A percentile compares a stretch with the other conserved stretches of the same genome.
Conservation (phyloP, 1,140 invertebrate genomes). For the Drosophila santomea region DNA sequence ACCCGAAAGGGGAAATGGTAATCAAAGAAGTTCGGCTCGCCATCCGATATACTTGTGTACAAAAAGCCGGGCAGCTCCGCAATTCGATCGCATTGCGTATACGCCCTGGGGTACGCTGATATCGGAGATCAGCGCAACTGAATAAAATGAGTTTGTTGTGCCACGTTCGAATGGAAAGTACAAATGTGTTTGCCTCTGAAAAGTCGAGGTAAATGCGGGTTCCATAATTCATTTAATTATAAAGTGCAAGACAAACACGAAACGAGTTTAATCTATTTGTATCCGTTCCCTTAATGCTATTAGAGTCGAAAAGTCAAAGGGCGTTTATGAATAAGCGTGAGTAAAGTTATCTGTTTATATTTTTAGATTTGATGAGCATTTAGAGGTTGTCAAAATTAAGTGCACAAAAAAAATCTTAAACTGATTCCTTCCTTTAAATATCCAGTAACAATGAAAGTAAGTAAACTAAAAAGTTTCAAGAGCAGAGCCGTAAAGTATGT, state of each 20-base stretch:
- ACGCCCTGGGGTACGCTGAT: constrained; percentile 13
- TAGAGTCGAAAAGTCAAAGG: neutral
- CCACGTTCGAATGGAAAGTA: neutral
- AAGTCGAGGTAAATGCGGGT: neutral
- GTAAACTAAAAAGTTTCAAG: neutral
- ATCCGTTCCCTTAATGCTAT: neutral
- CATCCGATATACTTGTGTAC: constrained; percentile 13
- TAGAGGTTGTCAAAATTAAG: too few species aligned
- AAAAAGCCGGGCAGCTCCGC: constrained; percentile 9
- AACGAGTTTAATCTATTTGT: neutral
- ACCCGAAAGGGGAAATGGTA: constrained; percentile 21
- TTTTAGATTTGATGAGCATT: too few species aligned
- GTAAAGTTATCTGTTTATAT: too few species aligned
- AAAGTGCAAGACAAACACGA: neutral
- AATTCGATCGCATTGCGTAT: constrained; percentile 35
- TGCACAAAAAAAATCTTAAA: too few species aligned
- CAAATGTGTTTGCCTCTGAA: neutral
- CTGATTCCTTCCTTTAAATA: too few species aligned
- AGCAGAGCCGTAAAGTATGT: neutral
- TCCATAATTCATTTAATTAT: neutral
- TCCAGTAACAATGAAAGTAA: neutral
- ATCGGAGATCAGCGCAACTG: constrained; percentile 24
- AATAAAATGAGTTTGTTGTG: constrained; percentile 29
- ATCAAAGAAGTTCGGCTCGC: constrained; percentile 22
- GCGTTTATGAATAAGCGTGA: too few species aligned